phyloP scores from a whole-genome alignment of 2,797 vertebrate genomes.

The Alfaro cultratus region DNA sequence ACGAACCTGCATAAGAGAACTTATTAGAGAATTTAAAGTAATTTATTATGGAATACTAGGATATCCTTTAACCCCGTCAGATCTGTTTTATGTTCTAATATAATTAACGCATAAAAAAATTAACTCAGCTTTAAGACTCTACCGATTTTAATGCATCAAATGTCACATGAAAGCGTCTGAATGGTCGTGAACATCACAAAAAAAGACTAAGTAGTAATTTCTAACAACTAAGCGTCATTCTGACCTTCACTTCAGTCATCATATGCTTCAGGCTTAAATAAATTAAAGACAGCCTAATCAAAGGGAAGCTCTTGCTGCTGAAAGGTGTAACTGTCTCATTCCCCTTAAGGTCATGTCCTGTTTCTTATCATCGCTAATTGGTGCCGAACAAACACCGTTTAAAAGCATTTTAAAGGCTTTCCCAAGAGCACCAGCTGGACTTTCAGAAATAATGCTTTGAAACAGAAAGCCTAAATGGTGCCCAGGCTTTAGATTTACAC shows the following conservation, averaged over 20 bases:
- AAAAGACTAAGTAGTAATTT: constrained; percentile 42
- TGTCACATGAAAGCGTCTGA: not conserved
- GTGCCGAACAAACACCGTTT: constrained; percentile 34
- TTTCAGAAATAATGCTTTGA: constrained; percentile 25
- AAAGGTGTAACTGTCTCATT: constrained; percentile 18
- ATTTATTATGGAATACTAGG: too few relatives aligned
- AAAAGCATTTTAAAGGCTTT: constrained; percentile 42
- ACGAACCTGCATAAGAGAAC: not conserved
- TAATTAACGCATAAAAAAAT: not conserved
- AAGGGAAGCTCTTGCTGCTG: constrained; percentile 12
- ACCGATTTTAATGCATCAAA: not conserved
- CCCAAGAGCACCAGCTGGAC: constrained; percentile 17
- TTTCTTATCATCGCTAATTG: constrained; percentile 52
- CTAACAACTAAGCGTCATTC: constrained; percentile 28
- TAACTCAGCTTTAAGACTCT: not conserved
- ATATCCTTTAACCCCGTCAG: not conserved
- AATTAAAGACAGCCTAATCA: constrained; percentile 45
- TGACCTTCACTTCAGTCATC: constrained; percentile 27
- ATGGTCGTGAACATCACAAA: not conserved
- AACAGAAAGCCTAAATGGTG: constrained; percentile 19
- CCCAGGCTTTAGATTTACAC: constrained; percentile 18
- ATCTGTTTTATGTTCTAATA: not conserved
- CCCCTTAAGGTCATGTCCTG: constrained; percentile 29
- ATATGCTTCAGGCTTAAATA: constrained; percentile 15
- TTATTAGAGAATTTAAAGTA: not conserved